Percentiles rank a stretch among this genome's conserved stretches.
Evolutionary conservation across 1,140 invertebrate genomes (phyloP).

Genomic region (Drosophila kurseongensis): DNA sequence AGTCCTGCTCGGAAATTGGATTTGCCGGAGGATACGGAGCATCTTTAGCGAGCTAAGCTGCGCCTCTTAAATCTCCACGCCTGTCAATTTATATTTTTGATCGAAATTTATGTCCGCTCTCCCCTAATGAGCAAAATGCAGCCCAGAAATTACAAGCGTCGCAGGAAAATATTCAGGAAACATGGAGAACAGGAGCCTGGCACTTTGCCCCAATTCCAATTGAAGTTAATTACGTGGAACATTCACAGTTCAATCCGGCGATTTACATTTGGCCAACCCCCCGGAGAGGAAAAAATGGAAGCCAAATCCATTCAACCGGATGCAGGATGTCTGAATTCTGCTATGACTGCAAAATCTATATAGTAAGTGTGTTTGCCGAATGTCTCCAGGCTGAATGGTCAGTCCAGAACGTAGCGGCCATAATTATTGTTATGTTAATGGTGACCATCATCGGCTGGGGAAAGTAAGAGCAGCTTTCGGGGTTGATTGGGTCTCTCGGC

Average conservation of each 20-base stretch:
- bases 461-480: conserved; percentile 26
- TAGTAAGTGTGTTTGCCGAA: conserved; percentile 53
- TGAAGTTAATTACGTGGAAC: conserved; percentile 75
- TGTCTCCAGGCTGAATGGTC: conserved; percentile 59
- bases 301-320: conserved; percentile 76
- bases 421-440: conserved; percentile 82
- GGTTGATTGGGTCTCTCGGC: conserved; percentile 35
- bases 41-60: conserved; percentile 26
- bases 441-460: conserved; percentile 12
- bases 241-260: conserved; percentile 22
- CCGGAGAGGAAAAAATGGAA: conserved; percentile 3
- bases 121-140: conserved; percentile 57
- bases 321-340: conserved; percentile 73
- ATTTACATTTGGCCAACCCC: conserved; percentile 54
- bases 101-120: conserved; percentile 63
- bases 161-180: conserved; percentile 1
- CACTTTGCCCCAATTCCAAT: conserved; percentile 66
- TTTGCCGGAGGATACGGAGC: conserved; percentile 44
- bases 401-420: conserved; percentile 55
- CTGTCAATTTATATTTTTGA: conserved; percentile 78
- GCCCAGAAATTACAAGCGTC: conserved; percentile 22
- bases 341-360: conserved; percentile 68
- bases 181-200: conserved; percentile 50
- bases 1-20: conserved; percentile 70
- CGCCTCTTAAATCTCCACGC: conserved; percentile 67